phyloP scores from a whole-genome alignment of 2,888 invertebrate species.

The Euplagia quadripunctaria region DNA sequence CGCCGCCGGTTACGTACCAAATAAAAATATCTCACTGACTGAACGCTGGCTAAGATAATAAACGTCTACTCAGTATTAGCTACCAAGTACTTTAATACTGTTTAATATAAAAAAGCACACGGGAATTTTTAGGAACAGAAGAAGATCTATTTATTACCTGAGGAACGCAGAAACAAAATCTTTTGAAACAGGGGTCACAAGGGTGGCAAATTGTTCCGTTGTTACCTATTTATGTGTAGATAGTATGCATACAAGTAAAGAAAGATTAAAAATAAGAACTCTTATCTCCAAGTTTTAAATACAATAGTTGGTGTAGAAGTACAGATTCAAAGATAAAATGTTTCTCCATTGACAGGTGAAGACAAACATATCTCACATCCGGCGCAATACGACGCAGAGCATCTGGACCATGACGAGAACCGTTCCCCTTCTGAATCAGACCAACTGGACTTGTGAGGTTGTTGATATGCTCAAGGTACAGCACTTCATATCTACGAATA shows the following conservation, averaged over 20 bases:
- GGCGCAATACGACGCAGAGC: conserved; percentile 92
- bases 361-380: conserved; percentile 90
- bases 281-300: not conserved
- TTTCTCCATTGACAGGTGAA: conserved; percentile 89
- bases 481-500: no score
- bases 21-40: not conserved
- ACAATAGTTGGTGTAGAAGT: not conserved
- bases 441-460: conserved; percentile 94
- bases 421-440: conserved; percentile 89
- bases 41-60: not conserved
- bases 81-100: not conserved
- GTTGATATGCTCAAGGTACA: conserved; percentile 85
- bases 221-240: not conserved
- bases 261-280: not conserved
- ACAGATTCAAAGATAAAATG: not conserved
- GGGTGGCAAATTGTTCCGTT: no score
- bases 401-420: conserved; percentile 92
- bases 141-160: not conserved
- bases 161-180: not conserved
- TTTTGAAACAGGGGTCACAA: no score
- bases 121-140: not conserved
- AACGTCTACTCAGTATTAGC: not conserved
- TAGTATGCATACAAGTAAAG: not conserved
- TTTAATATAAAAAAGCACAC: not conserved
- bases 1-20: not conserved